Evolutionary conservation across 2,113 vertebrate species (phyloP).

Genomic region (Eublepharis macularius): DNA sequence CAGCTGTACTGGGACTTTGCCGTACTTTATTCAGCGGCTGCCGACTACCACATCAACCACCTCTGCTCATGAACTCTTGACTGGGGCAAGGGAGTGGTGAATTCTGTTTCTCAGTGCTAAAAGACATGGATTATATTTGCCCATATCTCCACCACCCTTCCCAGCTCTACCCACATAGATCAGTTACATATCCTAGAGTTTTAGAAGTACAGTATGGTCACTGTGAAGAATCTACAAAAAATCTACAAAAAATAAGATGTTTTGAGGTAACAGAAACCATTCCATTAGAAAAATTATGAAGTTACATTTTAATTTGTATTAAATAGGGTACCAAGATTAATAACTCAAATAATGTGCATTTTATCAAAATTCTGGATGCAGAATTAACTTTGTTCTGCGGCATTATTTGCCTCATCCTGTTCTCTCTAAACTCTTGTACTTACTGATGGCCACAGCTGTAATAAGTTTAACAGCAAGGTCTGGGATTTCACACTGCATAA

Average conservation of each 20-base stretch:
- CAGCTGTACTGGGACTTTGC: not conserved
- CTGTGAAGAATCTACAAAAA: not conserved
- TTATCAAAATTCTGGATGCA: not conserved
- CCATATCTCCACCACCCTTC: not conserved
- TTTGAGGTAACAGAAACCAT: not conserved
- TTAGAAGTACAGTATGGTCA: not conserved
- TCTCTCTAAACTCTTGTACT: conserved; percentile 63
- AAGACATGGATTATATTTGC: not conserved
- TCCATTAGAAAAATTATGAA: not conserved
- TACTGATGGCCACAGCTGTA: conserved; percentile 92
- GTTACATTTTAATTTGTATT: not conserved
- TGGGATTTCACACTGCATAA: conserved; percentile 91
- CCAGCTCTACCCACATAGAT: not conserved
- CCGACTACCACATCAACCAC: not conserved
- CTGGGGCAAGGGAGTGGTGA: not conserved
- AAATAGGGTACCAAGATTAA: not conserved
- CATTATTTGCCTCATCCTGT: not conserved
- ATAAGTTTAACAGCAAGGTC: conserved; percentile 88
- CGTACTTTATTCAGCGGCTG: not conserved
- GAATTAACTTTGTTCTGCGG: not conserved
- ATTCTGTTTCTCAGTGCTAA: not conserved
- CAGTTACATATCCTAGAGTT: not conserved
- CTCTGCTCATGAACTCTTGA: not conserved
- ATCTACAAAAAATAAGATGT: not conserved
- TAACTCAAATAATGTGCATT: conserved; percentile 1